Base-by-base conservation (phyloP, 1,140 invertebrate genomes). In the Ceratitis capitata region DNA sequence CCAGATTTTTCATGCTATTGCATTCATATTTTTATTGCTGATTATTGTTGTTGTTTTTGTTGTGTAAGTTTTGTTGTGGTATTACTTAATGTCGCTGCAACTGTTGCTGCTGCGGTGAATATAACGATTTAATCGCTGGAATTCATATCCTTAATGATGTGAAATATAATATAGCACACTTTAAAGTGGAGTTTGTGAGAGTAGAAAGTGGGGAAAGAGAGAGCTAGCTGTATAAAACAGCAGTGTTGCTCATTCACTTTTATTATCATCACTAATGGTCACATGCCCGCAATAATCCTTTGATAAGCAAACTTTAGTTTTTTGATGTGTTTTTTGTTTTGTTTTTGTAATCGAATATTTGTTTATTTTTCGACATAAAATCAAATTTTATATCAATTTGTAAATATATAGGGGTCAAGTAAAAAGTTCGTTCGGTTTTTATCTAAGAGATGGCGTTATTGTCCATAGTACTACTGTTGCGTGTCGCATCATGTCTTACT, bases 111-210 rank as follows among this genome's bases (percentile, higher is more conserved):
- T 78, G 69, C 69, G 69, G 39, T 32, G 39, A n/a, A n/a, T 45
- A 45, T 78, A 78, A 78, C 69, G 39, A 78, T 83, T 53, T 83
- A 83, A 83, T 83, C 82, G 82, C 32, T 83, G 82, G 49, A 47
- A 51, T 83, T 83, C 45, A 83, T 51, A 35, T 83, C 49, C 45
- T 51, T 83, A 83, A 83, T 83, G 49, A 83, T 83, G 23, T 10
- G 82, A 83, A 49, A 83, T 83, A 83, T 53, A 49, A 83, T 83
- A 83, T 53, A 45, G 82, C 32, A 53, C 29, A 19, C 26, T 51
- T 83, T 51, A 51, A 83, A n/a, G n/a, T n/a, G n/a, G n/a, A n/a
- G n/a, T n/a, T 78, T 47, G 35, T 64, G 29, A 14, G 39, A 19
- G 39, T 14, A 78, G 69, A n/a, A 45, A 39, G 42, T 12, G 61